Percentiles rank a stretch among this genome's conserved stretches.
phyloP scores from a whole-genome alignment of 2,113 vertebrate genomes.

The Melanocharis versteri region DNA sequence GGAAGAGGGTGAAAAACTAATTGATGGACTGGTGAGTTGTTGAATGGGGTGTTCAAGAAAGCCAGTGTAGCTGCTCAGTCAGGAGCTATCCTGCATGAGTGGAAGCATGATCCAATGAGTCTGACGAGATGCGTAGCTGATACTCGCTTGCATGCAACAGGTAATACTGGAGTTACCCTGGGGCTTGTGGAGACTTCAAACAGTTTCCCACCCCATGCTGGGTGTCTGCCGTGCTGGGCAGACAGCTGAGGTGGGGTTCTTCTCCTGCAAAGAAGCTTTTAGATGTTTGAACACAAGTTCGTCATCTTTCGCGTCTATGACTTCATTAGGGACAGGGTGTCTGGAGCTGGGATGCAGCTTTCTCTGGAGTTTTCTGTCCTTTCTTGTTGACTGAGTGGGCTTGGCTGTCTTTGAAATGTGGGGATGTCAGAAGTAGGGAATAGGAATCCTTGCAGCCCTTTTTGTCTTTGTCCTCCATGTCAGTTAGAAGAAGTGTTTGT shows the following conservation, averaged over 20 bases:
- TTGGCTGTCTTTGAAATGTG: background rate
- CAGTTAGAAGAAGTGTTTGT: background rate
- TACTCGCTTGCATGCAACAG: background rate
- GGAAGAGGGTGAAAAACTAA: background rate
- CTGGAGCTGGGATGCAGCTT: background rate
- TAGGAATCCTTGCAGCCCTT: background rate
- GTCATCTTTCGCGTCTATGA: background rate
- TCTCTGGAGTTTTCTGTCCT: background rate
- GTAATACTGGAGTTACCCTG: constrained; percentile 7
- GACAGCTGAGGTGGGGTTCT: constrained; percentile 11
- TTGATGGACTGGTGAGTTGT: background rate
- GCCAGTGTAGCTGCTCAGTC: background rate
- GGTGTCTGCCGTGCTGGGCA: background rate
- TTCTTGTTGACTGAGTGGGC: background rate
- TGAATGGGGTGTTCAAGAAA: background rate
- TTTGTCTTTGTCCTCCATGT: background rate
- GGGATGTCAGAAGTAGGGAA: background rate
- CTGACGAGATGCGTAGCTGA: constrained; percentile 27
- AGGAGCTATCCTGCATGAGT: background rate
- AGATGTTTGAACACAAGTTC: constrained; percentile 7
- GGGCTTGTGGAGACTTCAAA: constrained; percentile 44
- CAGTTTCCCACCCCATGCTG: background rate
- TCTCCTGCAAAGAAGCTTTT: background rate
- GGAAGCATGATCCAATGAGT: background rate
- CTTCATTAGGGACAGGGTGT: background rate